These are phyloP conservation scores for Prietella phreatophila DNA, from an alignment of 2,113 vertebrate genomes.

Conservation along the genomic window DNA sequence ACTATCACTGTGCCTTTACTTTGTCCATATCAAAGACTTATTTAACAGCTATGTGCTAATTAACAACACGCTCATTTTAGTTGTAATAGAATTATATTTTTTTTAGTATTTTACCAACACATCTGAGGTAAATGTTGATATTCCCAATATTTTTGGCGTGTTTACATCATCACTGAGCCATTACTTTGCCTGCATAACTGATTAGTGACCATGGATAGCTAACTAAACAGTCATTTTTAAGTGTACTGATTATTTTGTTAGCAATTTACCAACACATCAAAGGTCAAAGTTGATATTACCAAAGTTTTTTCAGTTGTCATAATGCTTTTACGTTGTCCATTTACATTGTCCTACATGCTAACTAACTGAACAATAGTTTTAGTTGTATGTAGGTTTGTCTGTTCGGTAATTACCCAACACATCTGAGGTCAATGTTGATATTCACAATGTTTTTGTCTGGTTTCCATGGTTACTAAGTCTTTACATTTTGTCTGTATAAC, in stretches of 20 bases:
- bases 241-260: neutral
- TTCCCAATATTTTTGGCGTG: neutral
- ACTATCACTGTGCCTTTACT: neutral
- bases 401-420: neutral
- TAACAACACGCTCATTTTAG: neutral
- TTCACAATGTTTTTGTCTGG: neutral
- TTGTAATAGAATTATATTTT: neutral
- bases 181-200: neutral
- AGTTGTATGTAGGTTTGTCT: neutral
- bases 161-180: neutral
- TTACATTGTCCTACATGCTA: neutral
- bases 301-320: neutral
- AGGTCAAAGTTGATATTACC: neutral
- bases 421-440: neutral
- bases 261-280: neutral
- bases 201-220: neutral
- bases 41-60: neutral
- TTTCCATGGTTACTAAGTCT: neutral
- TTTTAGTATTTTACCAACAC: neutral
- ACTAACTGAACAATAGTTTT: neutral
- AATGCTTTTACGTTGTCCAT: neutral
- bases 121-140: constrained; percentile 2
- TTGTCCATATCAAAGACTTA: neutral
- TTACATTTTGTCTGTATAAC: neutral
- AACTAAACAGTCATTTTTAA: neutral